Percentiles rank a stretch among this genome's conserved stretches.
Evolutionary conservation across 1,140 invertebrate genomes (phyloP).

Genomic region (Formica exsecta): DNA sequence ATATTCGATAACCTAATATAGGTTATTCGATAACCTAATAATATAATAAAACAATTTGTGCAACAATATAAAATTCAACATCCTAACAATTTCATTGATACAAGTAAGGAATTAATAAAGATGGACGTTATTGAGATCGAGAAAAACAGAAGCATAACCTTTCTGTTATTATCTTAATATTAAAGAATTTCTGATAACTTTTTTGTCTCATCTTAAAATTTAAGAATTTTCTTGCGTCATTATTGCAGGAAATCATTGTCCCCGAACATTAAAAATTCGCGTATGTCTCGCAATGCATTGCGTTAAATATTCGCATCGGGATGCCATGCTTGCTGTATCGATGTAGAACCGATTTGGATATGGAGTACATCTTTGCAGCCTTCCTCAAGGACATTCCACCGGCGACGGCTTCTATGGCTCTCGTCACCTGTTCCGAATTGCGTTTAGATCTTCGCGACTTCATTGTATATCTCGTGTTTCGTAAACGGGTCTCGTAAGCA

Average conservation of each 20-base stretch:
- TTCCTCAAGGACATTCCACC: slow-evolving; percentile 82
- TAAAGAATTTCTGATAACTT: background rate
- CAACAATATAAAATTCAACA: background rate
- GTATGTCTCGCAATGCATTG: slow-evolving; percentile 53
- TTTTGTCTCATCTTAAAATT: background rate
- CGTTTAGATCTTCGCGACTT: slow-evolving; percentile 21
- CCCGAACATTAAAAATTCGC: slow-evolving; percentile 38
- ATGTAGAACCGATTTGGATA: slow-evolving; percentile 81
- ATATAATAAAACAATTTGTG: background rate
- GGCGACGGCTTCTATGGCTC: slow-evolving; percentile 78
- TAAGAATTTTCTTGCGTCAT: background rate
- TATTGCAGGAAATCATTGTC: background rate
- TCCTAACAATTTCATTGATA: background rate
- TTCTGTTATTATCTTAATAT: background rate
- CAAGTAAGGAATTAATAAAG: background rate
- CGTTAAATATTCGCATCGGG: slow-evolving; percentile 41
- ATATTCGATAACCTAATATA: background rate
- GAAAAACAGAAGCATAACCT: background rate
- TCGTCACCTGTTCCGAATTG: slow-evolving; percentile 61
- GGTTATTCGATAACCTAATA: too few species aligned
- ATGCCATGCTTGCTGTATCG: slow-evolving; percentile 78
- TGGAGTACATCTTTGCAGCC: slow-evolving; percentile 76
- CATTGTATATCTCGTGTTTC: slow-evolving; percentile 36
- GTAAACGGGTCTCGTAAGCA: background rate
- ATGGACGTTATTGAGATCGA: background rate